These are phyloP conservation scores for Columbina picui DNA, from an alignment of 2,113 vertebrate species.

Conservation along the genomic window DNA sequence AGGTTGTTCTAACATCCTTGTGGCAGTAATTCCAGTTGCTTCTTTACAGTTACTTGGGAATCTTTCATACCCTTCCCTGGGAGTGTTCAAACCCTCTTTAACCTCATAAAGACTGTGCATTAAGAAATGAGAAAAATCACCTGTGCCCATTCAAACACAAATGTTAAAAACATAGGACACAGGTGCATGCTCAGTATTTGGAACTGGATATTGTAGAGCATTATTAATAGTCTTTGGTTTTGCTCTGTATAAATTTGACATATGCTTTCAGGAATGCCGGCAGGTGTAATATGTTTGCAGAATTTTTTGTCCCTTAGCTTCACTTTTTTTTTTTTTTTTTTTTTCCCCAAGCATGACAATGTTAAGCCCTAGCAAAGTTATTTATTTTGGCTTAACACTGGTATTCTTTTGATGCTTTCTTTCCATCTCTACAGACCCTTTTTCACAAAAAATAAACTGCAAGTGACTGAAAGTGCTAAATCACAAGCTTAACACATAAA, in stretches of 20 bases:
- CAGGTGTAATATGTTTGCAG: neutral
- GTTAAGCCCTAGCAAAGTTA: neutral
- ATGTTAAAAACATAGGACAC: neutral
- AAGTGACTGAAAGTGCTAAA: neutral
- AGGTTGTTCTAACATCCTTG: neutral
- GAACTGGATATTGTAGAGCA: neutral
- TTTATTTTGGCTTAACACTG: neutral
- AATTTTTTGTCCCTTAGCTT: neutral
- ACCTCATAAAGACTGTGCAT: neutral
- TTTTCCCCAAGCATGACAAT: neutral
- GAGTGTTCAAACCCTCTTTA: neutral
- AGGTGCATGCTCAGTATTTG: neutral
- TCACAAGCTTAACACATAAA: neutral
- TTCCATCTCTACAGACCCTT: neutral
- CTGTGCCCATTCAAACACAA: neutral
- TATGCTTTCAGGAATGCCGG: neutral
- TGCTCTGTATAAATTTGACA: neutral
- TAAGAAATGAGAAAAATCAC: neutral
- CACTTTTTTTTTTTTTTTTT: no score
- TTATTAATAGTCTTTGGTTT: neutral
- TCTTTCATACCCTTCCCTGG: neutral
- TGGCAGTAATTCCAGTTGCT: neutral
- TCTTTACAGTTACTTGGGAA: neutral
- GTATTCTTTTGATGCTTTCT: neutral
- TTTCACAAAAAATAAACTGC: neutral